Conservation (phyloP, 2,113 vertebrate species). For the Sander lucioperca region DNA sequence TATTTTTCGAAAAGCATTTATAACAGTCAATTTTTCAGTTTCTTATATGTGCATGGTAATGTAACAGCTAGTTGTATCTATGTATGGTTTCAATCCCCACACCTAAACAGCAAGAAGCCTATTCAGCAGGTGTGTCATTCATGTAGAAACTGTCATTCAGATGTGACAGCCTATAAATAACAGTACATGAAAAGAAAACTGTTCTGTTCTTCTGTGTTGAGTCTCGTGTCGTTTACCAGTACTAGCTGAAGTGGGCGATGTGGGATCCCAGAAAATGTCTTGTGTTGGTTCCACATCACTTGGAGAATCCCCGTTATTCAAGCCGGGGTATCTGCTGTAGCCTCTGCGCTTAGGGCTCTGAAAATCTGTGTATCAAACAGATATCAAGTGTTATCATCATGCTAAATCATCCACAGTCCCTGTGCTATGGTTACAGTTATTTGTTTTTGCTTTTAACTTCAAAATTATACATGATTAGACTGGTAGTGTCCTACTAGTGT, state of each 20-base stretch:
- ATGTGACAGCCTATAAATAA: neutral
- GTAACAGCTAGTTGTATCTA: neutral
- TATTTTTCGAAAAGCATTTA: neutral
- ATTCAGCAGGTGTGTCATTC: neutral
- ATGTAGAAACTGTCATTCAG: neutral
- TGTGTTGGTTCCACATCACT: constrained; percentile 77
- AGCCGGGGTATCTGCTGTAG: constrained; percentile 36
- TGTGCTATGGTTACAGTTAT: neutral
- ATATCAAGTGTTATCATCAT: neutral
- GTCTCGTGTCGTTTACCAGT: constrained; percentile 46
- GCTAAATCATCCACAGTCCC: neutral
- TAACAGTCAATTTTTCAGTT: no score
- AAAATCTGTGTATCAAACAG: constrained; percentile 60
- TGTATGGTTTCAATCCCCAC: neutral
- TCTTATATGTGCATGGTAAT: neutral
- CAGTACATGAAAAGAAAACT: neutral
- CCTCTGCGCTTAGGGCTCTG: constrained; percentile 70
- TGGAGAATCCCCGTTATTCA: constrained; percentile 74
- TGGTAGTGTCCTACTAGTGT: neutral
- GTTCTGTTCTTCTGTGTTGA: neutral
- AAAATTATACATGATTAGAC: neutral
- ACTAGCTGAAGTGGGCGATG: constrained; percentile 72
- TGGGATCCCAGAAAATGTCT: constrained; percentile 84
- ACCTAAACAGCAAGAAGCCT: neutral
- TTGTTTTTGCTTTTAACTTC: neutral